Base-by-base conservation (phyloP, 2,888 invertebrate species). In the Deilephila elpenor region DNA sequence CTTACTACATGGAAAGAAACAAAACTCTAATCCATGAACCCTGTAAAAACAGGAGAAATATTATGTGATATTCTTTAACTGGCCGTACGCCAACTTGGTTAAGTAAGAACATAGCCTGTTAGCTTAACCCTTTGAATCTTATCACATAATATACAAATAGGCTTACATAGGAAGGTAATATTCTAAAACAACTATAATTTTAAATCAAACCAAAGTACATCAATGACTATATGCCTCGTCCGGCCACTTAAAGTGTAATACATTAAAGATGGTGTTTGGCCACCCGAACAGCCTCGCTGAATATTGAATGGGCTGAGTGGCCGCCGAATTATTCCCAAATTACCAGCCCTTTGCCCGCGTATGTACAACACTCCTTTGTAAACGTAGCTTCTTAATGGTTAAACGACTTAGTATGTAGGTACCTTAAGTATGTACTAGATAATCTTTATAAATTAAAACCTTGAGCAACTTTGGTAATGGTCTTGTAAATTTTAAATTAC, bases 271-370 rank as follows among this genome's bases (percentile, higher is more conserved):
- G 71, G 74, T 77, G 76, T 80, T 77, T 77, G 77, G 77, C 51
- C 75, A 60, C 61, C 74, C 76, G 75, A 77, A 76, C 76, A 78
- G 79, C 74, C 73, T 73, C 72, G 59, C 76, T 86, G 81, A 85
- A 86, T 86, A 84, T 83, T 83, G 76, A 71, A 84, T 83, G 79
- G 75, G 76, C 75, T 73, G 76, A 77, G 82, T 77, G 80, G 76
- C 77, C 76, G 19, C 76, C 75, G 72, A 82, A 81, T 83, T 82
- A 82, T 81, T 82, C 75, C 78, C 79, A 78, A 81, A 80, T 82
- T 83, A 79, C 78, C 72, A 73, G 75, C 77, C 76, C 64, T 71
- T 74, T 78, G 78, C 73, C 77, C 74, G 74, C 74, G 20, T 32
- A 11, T 34, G 32, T 67, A 59, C 61, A 61, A n/a, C 14, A 64